phyloP scores from a whole-genome alignment of 1,140 invertebrate species.

The Philopotamus ludificatus region DNA sequence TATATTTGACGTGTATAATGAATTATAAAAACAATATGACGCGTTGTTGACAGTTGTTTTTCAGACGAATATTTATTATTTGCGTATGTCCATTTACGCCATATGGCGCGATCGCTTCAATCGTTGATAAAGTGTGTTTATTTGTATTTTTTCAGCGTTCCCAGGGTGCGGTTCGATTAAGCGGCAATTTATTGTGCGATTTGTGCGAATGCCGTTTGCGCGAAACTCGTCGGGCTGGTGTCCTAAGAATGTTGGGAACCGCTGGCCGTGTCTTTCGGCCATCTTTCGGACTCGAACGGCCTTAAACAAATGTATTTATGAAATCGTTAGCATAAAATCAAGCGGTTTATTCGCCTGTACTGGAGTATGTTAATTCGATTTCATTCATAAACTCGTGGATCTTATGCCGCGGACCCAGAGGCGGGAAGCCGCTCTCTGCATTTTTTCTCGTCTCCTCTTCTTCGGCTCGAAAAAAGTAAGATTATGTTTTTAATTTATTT shows the following conservation, averaged over 20 bases:
- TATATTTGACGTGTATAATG: too few relatives aligned
- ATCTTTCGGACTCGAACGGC: slow-evolving; percentile 8
- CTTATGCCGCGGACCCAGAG: slow-evolving; percentile 17
- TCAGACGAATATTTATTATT: too few relatives aligned
- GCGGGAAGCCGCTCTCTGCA: background rate
- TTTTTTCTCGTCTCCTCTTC: background rate
- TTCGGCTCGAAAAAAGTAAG: background rate
- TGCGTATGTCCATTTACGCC: too few relatives aligned
- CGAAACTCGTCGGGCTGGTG: too few relatives aligned
- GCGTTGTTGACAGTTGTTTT: too few relatives aligned
- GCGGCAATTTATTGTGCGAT: background rate
- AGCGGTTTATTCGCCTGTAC: slow-evolving; percentile 33
- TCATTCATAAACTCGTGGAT: slow-evolving; percentile 36
- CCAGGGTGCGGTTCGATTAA: background rate
- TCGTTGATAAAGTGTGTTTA: too few relatives aligned
- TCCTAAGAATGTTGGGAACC: slow-evolving; percentile 3
- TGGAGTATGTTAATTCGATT: slow-evolving; percentile 36
- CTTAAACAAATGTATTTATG: slow-evolving; percentile 39
- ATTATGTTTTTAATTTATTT: background rate
- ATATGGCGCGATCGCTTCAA: too few relatives aligned
- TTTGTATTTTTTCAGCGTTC: background rate
- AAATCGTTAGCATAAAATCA: slow-evolving; percentile 39
- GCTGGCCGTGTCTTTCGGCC: background rate
- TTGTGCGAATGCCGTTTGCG: background rate
- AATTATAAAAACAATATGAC: too few relatives aligned